Conservation (phyloP, 2,797 vertebrate species). For the Psittacula derbiana region DNA sequence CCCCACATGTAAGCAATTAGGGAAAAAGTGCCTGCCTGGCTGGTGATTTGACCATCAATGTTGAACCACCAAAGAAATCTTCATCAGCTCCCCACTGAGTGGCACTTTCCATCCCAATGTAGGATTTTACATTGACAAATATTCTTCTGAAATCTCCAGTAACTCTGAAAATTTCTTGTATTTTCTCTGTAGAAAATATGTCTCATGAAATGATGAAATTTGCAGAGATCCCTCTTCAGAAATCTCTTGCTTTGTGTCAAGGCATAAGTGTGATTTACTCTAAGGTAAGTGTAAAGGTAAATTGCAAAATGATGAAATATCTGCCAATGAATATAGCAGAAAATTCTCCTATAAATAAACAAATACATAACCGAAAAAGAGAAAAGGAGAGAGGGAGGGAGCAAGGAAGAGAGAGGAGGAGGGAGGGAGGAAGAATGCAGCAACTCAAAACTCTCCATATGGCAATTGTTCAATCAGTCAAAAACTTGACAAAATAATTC, state of each 20-base stretch:
- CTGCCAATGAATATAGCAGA: background rate
- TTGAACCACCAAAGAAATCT: background rate
- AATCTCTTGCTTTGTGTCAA: background rate
- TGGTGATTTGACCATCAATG: background rate
- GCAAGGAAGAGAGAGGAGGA: background rate
- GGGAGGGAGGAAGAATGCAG: rapidly evolving
- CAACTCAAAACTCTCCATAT: background rate
- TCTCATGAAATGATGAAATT: background rate
- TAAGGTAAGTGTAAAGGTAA: background rate
- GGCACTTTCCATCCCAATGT: background rate
- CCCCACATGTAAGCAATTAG: background rate
- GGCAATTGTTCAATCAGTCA: background rate
- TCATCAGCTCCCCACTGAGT: background rate
- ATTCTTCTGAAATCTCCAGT: background rate
- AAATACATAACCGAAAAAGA: background rate
- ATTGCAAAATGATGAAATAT: background rate
- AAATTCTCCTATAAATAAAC: background rate
- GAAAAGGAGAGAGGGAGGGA: background rate
- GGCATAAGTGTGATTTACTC: background rate
- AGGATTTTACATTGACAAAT: background rate
- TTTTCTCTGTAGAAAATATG: background rate
- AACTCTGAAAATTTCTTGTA: background rate
- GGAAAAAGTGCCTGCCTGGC: background rate
- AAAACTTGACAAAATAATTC: background rate
- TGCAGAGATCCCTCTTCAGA: background rate